Percentiles rank a stretch among this genome's conserved stretches.
Conservation (phyloP, 2,888 invertebrate genomes). For the Sarcophaga rosellei region DNA sequence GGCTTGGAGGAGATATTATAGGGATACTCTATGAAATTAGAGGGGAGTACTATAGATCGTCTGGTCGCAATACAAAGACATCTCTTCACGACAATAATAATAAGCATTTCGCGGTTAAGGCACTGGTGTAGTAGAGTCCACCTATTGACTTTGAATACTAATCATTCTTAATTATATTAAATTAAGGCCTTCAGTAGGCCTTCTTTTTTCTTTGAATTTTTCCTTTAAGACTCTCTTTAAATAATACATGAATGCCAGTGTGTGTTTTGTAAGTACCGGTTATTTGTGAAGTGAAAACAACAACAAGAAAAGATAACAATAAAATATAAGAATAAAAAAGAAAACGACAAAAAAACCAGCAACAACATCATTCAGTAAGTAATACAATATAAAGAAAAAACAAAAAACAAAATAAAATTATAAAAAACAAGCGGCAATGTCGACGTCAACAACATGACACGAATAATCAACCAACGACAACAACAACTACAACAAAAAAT, state of each 20-base stretch:
- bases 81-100: too few species aligned
- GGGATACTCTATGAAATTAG: too few species aligned
- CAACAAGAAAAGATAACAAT: conserved; percentile 24
- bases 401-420: neutral
- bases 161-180: too few species aligned
- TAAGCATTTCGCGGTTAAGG: too few species aligned
- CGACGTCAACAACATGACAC: conserved; percentile 57
- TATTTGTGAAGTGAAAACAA: conserved; percentile 40
- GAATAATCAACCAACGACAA: conserved; percentile 42
- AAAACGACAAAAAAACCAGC: conserved; percentile 25
- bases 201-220: too few species aligned
- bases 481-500: conserved; percentile 30
- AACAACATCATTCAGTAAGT: conserved; percentile 15
- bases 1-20: too few species aligned
- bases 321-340: conserved; percentile 33
- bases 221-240: too few species aligned
- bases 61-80: too few species aligned
- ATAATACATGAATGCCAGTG: neutral
- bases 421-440: conserved; percentile 42
- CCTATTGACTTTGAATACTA: too few species aligned
- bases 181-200: too few species aligned
- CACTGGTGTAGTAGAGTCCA: too few species aligned
- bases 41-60: too few species aligned
- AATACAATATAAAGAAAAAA: conserved; percentile 31
- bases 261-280: conserved; percentile 39